These are phyloP conservation scores for Calcarius ornatus DNA, from an alignment of 2,113 vertebrate genomes.

Conservation along the genomic window DNA sequence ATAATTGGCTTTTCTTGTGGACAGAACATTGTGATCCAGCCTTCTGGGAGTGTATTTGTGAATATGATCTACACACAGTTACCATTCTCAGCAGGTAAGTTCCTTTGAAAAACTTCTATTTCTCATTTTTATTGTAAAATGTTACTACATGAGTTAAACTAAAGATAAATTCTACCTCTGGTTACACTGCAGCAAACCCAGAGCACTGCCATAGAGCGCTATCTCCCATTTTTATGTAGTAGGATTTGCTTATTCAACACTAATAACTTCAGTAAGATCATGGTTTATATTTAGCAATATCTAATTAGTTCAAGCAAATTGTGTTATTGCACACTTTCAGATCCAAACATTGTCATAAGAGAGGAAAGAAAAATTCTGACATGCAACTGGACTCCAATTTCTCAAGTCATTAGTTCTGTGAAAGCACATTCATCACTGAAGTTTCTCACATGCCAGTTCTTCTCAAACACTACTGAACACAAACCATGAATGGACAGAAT, in stretches of 20 bases:
- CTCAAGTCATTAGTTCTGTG: background rate
- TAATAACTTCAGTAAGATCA: background rate
- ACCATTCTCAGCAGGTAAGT: conserved; percentile 82
- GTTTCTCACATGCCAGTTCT: background rate
- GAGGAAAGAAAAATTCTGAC: background rate
- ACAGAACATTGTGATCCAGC: conserved; percentile 79
- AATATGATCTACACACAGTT: conserved; percentile 83
- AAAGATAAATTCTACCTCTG: background rate
- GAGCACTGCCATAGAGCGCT: background rate
- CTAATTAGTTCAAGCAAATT: background rate
- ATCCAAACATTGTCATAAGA: background rate
- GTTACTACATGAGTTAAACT: background rate
- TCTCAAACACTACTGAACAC: background rate
- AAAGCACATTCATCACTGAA: background rate
- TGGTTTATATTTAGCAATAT: background rate
- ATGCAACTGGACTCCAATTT: background rate
- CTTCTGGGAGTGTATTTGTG: conserved; percentile 78
- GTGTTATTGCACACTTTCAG: background rate
- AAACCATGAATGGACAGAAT: background rate
- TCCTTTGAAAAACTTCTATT: background rate
- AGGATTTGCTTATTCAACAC: background rate
- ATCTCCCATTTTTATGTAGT: background rate
- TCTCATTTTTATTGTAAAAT: background rate
- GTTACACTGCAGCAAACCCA: background rate
- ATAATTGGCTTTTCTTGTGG: background rate